Evolutionary conservation across 1,140 invertebrate species (phyloP), one percentile per base, ranked within the genome.

Genomic region (Amphibalanus amphitrite): DNA sequence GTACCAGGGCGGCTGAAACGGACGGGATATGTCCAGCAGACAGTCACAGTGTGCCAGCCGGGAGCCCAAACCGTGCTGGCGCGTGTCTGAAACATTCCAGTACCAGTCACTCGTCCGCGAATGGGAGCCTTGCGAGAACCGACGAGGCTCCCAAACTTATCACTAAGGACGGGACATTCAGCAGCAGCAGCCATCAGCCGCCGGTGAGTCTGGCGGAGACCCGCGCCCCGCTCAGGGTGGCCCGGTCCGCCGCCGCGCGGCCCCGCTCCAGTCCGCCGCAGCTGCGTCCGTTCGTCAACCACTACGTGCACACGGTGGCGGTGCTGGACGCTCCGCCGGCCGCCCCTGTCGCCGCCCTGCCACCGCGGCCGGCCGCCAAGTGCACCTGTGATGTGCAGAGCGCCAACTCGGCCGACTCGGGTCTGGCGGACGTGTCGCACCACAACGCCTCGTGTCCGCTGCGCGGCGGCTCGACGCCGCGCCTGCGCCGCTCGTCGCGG

Each of bases 321-420:
- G 4, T 67, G 65, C 10, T 67, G 65, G 28, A 28, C 28, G 10
- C 26, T 8, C 65, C 65, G 15, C 23, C 47, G 6, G 47, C 47
- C 47, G 47, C 13, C 17, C 6, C 13, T 23, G 20, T 20, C 3
- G 47, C 47, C 17, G 47, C 47, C 47, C 33, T 38, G 47, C 47
- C 47, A 1, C 47, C 47, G 47, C 47, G 47, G 3, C 47, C 47
- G 10, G 17, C 47, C 17, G 47, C 47, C 47, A 59, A 59, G 38
- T 75, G 74, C 69, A 73, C 69, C 29, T 75, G 75, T 72, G 72
- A 73, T 68, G 67, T 71, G 1, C 74, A 73, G 29, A 84, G 83
- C 73, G 71, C 80, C 29, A 78, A 80, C 30, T 92, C 90, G 6
- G 90, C 88, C 10, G 90, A 92, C 78, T 90, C 88, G 0, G 90